Evolutionary conservation across 2,113 vertebrate genomes (phyloP).

Genomic region (Barbus barbus): DNA sequence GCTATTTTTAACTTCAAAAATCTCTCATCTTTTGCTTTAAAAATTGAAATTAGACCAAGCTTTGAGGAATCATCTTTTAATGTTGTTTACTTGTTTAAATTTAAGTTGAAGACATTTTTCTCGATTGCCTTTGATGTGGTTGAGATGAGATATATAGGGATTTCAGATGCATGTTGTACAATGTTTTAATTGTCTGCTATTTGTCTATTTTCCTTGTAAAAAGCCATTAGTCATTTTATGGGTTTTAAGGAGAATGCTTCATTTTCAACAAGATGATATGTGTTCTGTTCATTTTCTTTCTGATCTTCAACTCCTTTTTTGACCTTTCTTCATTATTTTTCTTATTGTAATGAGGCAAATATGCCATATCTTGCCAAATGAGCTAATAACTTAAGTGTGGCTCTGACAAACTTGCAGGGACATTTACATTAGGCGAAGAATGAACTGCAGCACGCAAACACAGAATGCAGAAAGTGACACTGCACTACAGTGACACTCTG

Average conservation of each 20-base stretch:
- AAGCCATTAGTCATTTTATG: background rate
- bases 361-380: background rate
- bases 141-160: background rate
- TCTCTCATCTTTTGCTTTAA: background rate
- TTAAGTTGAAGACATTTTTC: background rate
- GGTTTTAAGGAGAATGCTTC: background rate
- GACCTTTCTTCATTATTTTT: background rate
- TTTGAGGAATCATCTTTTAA: background rate
- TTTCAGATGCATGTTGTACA: background rate
- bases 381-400: no score
- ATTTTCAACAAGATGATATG: background rate
- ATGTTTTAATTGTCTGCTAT: background rate
- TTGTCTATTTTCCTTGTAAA: background rate
- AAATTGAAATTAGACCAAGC: background rate
- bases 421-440: constrained; percentile 23
- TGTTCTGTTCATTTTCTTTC: background rate
- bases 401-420: constrained; percentile 19
- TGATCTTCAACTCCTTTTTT: background rate
- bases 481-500: constrained; percentile 35
- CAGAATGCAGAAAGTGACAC: constrained; percentile 38
- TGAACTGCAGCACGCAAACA: constrained; percentile 38
- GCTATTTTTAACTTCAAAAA: background rate
- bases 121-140: background rate
- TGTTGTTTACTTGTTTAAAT: background rate
- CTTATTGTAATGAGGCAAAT: no score